Evolutionary conservation across 1,140 invertebrate genomes (phyloP).

Genomic region (Heliconius congener): DNA sequence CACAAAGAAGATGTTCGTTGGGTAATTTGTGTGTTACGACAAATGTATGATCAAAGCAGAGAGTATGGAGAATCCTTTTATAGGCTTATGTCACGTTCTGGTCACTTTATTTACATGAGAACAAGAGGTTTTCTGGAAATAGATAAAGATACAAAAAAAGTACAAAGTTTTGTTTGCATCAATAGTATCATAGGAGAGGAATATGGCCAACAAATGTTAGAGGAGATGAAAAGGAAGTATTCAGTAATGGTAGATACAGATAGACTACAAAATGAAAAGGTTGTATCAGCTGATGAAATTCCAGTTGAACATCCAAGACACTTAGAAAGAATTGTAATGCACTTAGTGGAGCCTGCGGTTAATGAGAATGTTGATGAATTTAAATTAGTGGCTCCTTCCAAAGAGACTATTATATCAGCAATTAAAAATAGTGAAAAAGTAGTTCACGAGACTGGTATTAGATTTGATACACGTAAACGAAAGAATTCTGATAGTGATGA

Average conservation of each 20-base stretch:
- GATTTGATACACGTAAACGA: slow-evolving; percentile 71
- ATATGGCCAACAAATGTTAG: slow-evolving; percentile 86
- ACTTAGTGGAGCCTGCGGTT: slow-evolving; percentile 84
- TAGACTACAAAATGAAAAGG: slow-evolving; percentile 54
- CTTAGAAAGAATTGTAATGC: slow-evolving; percentile 85
- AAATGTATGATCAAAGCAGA: slow-evolving; percentile 92
- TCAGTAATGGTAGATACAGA: slow-evolving; percentile 85
- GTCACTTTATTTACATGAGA: slow-evolving; percentile 90
- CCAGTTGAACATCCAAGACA: slow-evolving; percentile 85
- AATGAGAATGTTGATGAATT: slow-evolving; percentile 62
- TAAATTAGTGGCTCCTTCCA: slow-evolving; percentile 69
- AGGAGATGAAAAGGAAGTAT: slow-evolving; percentile 89
- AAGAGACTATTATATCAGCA: slow-evolving; percentile 73
- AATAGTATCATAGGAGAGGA: slow-evolving; percentile 89
- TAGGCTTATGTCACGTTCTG: slow-evolving; percentile 88
- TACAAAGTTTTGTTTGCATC: slow-evolving; percentile 93
- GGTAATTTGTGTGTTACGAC: slow-evolving; percentile 90
- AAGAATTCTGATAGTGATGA: slow-evolving; percentile 62
- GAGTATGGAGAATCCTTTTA: slow-evolving; percentile 92
- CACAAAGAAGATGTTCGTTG: slow-evolving; percentile 93
- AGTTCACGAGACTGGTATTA: slow-evolving; percentile 67
- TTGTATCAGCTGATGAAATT: slow-evolving; percentile 66
- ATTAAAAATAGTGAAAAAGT: slow-evolving; percentile 76
- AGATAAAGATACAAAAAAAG: slow-evolving; percentile 86
- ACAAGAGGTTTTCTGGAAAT: slow-evolving; percentile 92